phyloP scores from a whole-genome alignment of 2,113 vertebrate species.

The Anoura caudifer region DNA sequence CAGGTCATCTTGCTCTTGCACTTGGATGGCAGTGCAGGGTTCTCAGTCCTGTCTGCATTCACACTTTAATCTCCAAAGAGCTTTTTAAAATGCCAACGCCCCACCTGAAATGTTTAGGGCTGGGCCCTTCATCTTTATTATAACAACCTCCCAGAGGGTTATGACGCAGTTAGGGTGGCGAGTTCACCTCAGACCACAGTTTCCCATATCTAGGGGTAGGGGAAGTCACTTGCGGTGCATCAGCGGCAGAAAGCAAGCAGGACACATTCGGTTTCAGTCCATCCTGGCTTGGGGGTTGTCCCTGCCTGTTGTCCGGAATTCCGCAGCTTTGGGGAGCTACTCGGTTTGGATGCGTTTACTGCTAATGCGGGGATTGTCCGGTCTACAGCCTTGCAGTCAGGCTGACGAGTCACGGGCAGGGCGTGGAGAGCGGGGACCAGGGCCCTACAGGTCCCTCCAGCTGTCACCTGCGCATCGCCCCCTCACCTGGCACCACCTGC shows the following conservation, averaged over 20 bases:
- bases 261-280: not conserved
- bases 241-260: not conserved
- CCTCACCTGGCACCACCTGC: not conserved
- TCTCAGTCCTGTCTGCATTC: not conserved
- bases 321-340: not conserved
- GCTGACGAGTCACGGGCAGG: not conserved
- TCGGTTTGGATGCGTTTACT: not conserved
- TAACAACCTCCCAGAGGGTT: not conserved
- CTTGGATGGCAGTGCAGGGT: not conserved
- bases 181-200: not conserved
- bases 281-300: not conserved
- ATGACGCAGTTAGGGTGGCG: not conserved
- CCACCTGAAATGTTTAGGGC: not conserved
- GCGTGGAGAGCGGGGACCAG: not conserved
- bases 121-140: not conserved
- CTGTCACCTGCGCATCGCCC: accelerated
- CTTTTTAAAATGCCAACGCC: not conserved
- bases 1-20: not conserved
- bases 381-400: not conserved
- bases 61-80: not conserved
- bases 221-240: not conserved
- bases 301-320: not conserved
- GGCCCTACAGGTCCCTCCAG: not conserved
- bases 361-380: not conserved
- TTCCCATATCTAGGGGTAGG: not conserved